A percentile compares a stretch with the other conserved stretches of the same genome.
These are phyloP conservation scores for Yponomeuta evonymella DNA, from an alignment of 2,888 invertebrate species.

Conservation along the genomic window DNA sequence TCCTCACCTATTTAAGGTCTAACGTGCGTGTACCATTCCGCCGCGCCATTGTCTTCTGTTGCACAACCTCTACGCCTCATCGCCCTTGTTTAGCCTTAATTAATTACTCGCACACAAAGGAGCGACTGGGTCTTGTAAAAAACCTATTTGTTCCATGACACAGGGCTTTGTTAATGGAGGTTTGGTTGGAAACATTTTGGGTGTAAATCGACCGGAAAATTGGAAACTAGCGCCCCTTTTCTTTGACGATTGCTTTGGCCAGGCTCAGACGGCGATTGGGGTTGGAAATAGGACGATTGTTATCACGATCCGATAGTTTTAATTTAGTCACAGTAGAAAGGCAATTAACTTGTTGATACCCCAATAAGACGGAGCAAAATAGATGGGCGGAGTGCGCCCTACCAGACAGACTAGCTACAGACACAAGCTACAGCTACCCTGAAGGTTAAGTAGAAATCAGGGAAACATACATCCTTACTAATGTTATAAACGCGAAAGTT, in stretches of 20 bases:
- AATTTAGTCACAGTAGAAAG: not conserved
- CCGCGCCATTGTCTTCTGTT: too few species aligned
- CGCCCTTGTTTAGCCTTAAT: constrained; percentile 71
- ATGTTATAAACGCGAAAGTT: too few species aligned
- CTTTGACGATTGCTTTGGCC: not conserved
- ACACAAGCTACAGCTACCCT: too few species aligned
- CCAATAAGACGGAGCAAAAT: not conserved
- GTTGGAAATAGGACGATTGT: constrained; percentile 9
- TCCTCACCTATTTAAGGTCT: too few species aligned
- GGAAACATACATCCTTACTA: too few species aligned
- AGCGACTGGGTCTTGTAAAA: constrained; percentile 12
- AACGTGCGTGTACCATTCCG: too few species aligned
- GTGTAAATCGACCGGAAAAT: constrained; percentile 72
- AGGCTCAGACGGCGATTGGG: not conserved
- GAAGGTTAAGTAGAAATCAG: too few species aligned
- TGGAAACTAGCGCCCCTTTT: constrained; percentile 46
- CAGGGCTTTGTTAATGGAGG: constrained; percentile 46
- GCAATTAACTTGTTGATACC: constrained; percentile 5
- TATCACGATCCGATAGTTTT: not conserved
- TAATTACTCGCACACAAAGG: constrained; percentile 55
- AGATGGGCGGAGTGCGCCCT: too few species aligned
- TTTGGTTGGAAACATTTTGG: constrained; percentile 45
- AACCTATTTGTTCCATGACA: constrained; percentile 58
- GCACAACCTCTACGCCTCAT: constrained; percentile 42
- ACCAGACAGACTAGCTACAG: too few species aligned